Percentiles rank a stretch among this genome's conserved stretches.
Conservation (phyloP, 1,140 invertebrate species). For the Neodiprion virginianus region DNA sequence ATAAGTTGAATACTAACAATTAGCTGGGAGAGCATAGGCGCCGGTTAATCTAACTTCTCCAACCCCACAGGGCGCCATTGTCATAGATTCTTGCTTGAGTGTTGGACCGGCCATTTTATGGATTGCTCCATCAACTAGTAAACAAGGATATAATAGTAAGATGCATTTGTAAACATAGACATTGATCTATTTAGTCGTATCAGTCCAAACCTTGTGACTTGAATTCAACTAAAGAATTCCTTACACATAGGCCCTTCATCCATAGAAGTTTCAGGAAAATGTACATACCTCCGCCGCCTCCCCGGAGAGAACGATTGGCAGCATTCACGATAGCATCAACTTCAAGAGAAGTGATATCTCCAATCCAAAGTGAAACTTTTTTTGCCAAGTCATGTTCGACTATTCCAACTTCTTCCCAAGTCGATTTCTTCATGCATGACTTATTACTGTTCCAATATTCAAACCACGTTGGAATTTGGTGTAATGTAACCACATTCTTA, state of each 20-base stretch:
- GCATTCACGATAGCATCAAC: constrained; percentile 94
- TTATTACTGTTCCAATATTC: constrained; percentile 60
- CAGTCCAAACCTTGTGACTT: background rate
- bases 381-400: constrained; percentile 60
- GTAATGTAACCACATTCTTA: constrained; percentile 48
- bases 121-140: constrained; percentile 84
- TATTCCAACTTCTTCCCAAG: constrained; percentile 47
- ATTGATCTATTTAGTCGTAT: background rate
- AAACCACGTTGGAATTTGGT: constrained; percentile 69
- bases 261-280: constrained; percentile 16
- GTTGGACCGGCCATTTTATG: constrained; percentile 76
- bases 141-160: constrained; percentile 20
- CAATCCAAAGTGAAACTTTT: constrained; percentile 74
- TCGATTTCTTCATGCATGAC: constrained; percentile 44
- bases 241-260: background rate
- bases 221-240: background rate
- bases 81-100: constrained; percentile 75
- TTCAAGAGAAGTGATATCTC: constrained; percentile 88
- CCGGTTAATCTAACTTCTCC: constrained; percentile 85
- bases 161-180: constrained; percentile 13
- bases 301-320: constrained; percentile 79
- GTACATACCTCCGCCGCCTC: constrained; percentile 80
- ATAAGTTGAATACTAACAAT: constrained; percentile 63
- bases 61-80: constrained; percentile 74
- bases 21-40: constrained; percentile 80